Conservation (phyloP, 2,888 invertebrate genomes). For the Cataglyphis albicans region DNA sequence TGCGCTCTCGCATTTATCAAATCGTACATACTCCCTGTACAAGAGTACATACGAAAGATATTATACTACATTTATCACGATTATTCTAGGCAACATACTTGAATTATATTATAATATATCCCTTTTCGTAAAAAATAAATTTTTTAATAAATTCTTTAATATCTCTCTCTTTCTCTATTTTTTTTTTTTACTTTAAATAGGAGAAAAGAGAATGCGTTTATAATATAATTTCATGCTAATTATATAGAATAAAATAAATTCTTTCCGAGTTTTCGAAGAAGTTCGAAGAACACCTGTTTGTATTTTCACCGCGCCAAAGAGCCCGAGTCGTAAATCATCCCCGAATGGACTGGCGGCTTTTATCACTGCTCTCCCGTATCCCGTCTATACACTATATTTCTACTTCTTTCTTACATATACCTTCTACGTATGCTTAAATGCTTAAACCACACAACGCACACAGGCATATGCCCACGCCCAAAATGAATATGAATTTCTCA, state of each 20-base stretch:
- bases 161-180: background rate
- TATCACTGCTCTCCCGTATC: constrained; percentile 76
- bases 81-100: background rate
- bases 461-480: constrained; percentile 67
- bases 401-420: constrained; percentile 20
- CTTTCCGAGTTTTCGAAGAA: constrained; percentile 73
- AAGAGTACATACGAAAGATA: background rate
- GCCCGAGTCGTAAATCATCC: constrained; percentile 82
- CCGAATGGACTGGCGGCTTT: constrained; percentile 82
- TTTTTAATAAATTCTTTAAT: background rate
- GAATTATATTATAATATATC: background rate
- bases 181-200: background rate
- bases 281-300: constrained; percentile 82
- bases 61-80: background rate
- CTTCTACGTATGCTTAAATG: constrained; percentile 12
- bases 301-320: constrained; percentile 78
- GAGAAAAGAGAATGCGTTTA: background rate
- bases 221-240: constrained; percentile 33
- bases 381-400: constrained; percentile 41
- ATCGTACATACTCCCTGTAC: background rate
- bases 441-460: constrained; percentile 9
- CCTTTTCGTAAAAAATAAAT: background rate
- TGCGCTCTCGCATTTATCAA: constrained; percentile 5
- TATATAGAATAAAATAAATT: constrained; percentile 27
- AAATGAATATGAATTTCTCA: constrained; percentile 76